Evolutionary conservation across 1,140 invertebrate species (phyloP).

Genomic region (Druon quercuslanigerum): DNA sequence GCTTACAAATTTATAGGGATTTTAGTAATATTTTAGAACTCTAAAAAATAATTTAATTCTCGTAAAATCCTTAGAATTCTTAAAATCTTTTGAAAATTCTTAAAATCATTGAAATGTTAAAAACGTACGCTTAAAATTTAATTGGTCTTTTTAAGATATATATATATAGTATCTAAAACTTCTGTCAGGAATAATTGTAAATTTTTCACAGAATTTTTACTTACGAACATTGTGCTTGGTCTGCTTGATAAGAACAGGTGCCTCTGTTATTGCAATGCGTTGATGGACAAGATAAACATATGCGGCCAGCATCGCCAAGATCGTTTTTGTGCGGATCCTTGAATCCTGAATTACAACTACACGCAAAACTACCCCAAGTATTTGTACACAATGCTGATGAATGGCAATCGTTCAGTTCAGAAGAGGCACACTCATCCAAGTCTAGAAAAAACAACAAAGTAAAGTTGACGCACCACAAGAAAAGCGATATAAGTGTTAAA

Average conservation of each 20-base stretch:
- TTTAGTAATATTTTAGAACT: no score
- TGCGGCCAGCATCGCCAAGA: conserved; percentile 80
- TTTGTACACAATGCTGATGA: conserved; percentile 90
- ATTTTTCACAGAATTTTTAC: conserved; percentile 54
- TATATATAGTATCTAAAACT: neutral
- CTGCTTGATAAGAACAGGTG: conserved; percentile 84
- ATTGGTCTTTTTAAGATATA: no score
- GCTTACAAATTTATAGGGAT: no score
- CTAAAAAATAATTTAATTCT: no score
- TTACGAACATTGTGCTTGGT: conserved; percentile 88
- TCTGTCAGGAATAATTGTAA: conserved; percentile 24
- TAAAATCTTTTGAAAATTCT: no score
- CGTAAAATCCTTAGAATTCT: no score
- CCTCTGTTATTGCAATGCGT: conserved; percentile 90
- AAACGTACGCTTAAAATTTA: no score
- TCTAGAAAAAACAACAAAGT: conserved; percentile 77
- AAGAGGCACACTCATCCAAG: conserved; percentile 90
- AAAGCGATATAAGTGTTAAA: no score
- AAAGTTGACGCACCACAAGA: no score
- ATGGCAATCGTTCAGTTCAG: conserved; percentile 94
- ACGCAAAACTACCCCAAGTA: conserved; percentile 91
- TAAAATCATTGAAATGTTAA: no score
- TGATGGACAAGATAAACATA: conserved; percentile 85
- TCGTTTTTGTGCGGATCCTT: conserved; percentile 84
- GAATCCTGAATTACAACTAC: conserved; percentile 87